These are phyloP conservation scores for Carlito syrichta DNA, from an alignment of 2,113 vertebrate species.

Conservation along the genomic window DNA sequence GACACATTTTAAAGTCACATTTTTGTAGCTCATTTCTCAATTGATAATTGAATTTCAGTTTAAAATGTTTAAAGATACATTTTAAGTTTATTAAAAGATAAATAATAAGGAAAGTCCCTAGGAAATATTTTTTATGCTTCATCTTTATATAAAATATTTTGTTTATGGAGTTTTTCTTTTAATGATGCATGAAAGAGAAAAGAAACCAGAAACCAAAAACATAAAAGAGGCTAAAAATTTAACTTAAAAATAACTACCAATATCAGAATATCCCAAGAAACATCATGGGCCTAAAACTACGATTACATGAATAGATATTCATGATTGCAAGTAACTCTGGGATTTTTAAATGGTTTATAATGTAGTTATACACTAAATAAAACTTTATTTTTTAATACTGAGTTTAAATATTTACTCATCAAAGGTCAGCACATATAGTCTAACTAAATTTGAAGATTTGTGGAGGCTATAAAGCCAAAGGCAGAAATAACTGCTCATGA, in stretches of 20 bases:
- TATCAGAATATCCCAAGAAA: not conserved
- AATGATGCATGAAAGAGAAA: not conserved
- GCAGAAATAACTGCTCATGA: not conserved
- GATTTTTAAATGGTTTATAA: not conserved
- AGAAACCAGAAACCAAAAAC: not conserved
- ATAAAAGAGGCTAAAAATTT: not conserved
- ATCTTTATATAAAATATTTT: not conserved
- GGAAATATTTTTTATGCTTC: not conserved
- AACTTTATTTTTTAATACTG: not conserved
- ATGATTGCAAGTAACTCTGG: not conserved
- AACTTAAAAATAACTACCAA: not conserved
- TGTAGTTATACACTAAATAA: not conserved
- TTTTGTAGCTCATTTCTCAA: not conserved
- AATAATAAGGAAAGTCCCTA: not conserved
- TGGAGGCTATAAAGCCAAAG: not conserved
- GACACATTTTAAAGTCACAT: not conserved
- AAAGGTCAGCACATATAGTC: not conserved
- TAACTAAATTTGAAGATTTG: not conserved
- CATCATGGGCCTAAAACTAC: not conserved
- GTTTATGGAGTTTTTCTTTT: not conserved
- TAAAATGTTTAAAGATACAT: not conserved
- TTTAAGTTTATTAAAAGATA: not conserved
- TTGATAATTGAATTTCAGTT: not conserved
- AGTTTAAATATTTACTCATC: not conserved
- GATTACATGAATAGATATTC: not conserved